Evolutionary conservation across 2,888 invertebrate genomes (phyloP).

Genomic region (Ophion costatus): DNA sequence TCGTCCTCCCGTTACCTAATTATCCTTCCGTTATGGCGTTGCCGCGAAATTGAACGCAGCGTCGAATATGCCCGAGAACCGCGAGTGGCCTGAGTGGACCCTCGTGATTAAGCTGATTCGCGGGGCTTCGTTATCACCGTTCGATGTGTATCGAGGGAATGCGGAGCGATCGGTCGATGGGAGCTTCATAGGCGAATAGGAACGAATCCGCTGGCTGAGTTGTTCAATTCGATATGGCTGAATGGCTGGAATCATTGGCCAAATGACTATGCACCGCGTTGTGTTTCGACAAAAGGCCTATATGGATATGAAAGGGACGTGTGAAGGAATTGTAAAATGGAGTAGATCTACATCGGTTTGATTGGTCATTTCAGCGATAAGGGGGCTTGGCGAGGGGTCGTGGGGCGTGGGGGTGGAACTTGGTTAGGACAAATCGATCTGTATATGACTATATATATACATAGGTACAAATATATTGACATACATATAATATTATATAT

Average conservation of each 20-base stretch:
- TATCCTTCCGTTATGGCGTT: not conserved
- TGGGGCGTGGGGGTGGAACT: no score
- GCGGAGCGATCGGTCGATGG: not conserved
- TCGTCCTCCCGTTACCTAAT: not conserved
- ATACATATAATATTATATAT: no score
- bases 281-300: not conserved
- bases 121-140: constrained; percentile 56
- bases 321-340: not conserved
- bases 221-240: not conserved
- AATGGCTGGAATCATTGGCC: not conserved
- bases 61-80: not conserved
- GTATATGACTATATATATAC: not conserved
- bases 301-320: not conserved
- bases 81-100: constrained; percentile 16
- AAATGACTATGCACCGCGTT: not conserved
- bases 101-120: constrained; percentile 64
- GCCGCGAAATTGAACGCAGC: not conserved
- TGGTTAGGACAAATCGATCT: no score
- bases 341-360: not conserved
- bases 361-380: not conserved
- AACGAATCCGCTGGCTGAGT: not conserved
- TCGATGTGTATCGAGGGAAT: constrained; percentile 51
- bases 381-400: no score
- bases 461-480: no score
- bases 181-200: constrained; percentile 10